Evolutionary conservation across 2,797 vertebrate genomes (phyloP).

Genomic region (Dryobates pubescens): DNA sequence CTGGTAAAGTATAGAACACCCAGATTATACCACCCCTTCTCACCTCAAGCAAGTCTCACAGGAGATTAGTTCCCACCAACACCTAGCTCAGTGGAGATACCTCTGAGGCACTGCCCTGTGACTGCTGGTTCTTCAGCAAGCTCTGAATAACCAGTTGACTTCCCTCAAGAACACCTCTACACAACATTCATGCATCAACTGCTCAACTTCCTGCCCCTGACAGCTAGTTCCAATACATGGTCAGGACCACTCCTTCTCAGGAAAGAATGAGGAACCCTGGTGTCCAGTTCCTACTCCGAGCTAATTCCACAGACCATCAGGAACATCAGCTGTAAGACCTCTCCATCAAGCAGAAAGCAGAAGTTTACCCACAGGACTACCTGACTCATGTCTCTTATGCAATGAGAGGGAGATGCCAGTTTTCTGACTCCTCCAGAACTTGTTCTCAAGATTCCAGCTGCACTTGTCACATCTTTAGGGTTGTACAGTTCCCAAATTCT

Average conservation of each 20-base stretch:
- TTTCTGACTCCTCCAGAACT: neutral
- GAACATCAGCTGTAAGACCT: neutral
- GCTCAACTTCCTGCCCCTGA: neutral
- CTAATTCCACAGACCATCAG: neutral
- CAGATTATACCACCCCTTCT: neutral
- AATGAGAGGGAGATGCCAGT: neutral
- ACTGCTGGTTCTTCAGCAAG: neutral
- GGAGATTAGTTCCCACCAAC: neutral
- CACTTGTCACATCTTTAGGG: neutral
- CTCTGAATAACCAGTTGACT: neutral
- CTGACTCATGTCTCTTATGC: neutral
- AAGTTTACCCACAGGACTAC: neutral
- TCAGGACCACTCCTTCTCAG: neutral
- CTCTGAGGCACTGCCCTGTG: neutral
- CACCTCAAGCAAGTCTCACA: neutral
- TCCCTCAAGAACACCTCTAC: neutral
- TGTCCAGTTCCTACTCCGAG: neutral
- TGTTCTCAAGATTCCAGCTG: neutral
- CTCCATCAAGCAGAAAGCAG: neutral
- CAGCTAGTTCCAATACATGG: neutral
- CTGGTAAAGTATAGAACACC: neutral
- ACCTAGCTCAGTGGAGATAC: neutral
- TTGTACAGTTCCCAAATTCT: neutral
- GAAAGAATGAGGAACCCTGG: neutral
- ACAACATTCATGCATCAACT: neutral